phyloP scores from a whole-genome alignment of 2,113 vertebrate species.

The Pygoscelis antarcticus region DNA sequence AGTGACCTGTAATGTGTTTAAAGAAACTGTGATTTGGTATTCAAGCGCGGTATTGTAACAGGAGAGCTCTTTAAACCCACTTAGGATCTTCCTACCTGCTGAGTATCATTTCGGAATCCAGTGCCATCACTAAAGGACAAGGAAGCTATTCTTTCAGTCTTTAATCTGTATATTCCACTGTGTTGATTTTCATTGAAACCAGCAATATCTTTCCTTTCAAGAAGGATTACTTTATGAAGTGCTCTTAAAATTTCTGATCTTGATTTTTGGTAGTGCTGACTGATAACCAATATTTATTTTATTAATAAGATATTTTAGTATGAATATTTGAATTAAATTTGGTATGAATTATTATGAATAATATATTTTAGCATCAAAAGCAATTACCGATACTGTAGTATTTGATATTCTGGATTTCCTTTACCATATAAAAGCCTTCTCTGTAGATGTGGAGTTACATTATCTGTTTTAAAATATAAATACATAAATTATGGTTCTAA shows the following conservation, averaged over 20 bases:
- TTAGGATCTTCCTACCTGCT: background rate
- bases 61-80: background rate
- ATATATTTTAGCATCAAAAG: constrained; percentile 1
- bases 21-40: background rate
- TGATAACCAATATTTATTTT: background rate
- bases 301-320: background rate
- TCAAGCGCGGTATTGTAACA: background rate
- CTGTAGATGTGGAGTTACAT: background rate
- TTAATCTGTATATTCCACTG: background rate
- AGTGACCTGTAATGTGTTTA: background rate
- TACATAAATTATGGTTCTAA: background rate
- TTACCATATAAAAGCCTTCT: background rate
- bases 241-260: background rate
- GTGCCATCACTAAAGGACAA: background rate
- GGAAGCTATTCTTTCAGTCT: background rate
- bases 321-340: background rate
- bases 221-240: background rate
- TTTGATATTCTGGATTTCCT: background rate
- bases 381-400: background rate
- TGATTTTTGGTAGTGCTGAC: background rate
- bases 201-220: background rate
- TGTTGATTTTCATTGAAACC: background rate
- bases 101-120: background rate
- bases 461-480: background rate
- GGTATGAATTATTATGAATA: background rate